A percentile compares a stretch with the other conserved stretches of the same genome.
phyloP scores from a whole-genome alignment of 2,888 invertebrate species.

The Tromatobia lineatoria region DNA sequence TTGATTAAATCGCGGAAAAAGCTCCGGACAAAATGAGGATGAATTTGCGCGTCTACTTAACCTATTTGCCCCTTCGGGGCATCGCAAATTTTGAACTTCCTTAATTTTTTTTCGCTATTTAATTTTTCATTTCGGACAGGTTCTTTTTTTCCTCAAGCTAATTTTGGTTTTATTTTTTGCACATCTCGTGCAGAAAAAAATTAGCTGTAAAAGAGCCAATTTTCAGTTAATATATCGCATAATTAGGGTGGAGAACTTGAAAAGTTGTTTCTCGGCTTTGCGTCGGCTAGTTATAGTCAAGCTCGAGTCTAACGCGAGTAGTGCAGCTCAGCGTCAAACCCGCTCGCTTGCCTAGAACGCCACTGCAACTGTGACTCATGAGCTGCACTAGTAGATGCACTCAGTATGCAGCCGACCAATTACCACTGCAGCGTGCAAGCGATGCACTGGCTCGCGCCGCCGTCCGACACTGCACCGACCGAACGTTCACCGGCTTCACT shows the following conservation, averaged over 20 bases:
- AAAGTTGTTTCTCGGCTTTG: not conserved
- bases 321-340: slow-evolving; percentile 27
- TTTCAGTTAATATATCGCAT: not conserved
- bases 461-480: slow-evolving; percentile 55
- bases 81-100: too few species aligned
- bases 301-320: slow-evolving; percentile 28
- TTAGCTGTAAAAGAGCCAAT: slow-evolving; percentile 12
- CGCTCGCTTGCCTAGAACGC: not conserved
- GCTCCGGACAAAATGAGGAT: too few species aligned
- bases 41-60: too few species aligned
- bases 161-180: too few species aligned
- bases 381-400: slow-evolving; percentile 57
- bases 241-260: not conserved
- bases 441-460: slow-evolving; percentile 25
- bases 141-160: too few species aligned
- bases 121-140: too few species aligned
- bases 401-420: slow-evolving; percentile 62
- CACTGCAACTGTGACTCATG: not conserved
- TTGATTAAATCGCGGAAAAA: too few species aligned
- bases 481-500: slow-evolving; percentile 55
- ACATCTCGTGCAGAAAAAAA: too few species aligned
- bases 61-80: too few species aligned
- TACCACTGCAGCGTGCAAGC: slow-evolving; percentile 36
- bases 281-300: not conserved
- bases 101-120: too few species aligned